These are phyloP conservation scores for Sycophila sp. DNA, from an alignment of 1,140 invertebrate genomes.

Conservation along the genomic window DNA sequence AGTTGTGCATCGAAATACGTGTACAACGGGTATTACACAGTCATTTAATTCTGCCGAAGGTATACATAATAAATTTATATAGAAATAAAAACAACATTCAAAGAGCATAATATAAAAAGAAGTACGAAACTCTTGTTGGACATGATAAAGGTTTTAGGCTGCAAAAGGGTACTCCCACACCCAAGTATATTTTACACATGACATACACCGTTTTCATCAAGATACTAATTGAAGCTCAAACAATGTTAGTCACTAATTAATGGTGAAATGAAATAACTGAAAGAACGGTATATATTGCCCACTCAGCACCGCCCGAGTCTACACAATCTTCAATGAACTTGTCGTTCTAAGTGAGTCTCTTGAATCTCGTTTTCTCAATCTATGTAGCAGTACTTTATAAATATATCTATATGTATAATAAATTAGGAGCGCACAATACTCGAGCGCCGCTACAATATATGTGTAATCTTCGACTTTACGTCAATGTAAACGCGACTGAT, in stretches of 20 bases:
- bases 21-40: no score
- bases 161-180: constrained; percentile 63
- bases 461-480: no score
- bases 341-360: constrained; percentile 6
- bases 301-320: constrained; percentile 44
- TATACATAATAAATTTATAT: neutral
- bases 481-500: constrained; percentile 40
- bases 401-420: no score
- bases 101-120: constrained; percentile 4
- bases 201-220: constrained; percentile 68
- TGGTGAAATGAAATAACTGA: constrained; percentile 65
- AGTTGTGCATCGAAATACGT: no score
- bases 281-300: constrained; percentile 55
- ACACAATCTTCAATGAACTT: constrained; percentile 27
- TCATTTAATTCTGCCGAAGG: no score
- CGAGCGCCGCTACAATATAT: no score
- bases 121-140: no score
- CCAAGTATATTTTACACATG: constrained; percentile 68
- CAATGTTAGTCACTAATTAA: constrained; percentile 69
- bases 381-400: constrained; percentile 19
- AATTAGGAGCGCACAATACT: no score
- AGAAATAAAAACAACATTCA: neutral
- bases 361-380: neutral
- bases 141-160: constrained; percentile 48
- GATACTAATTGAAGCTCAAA: constrained; percentile 68